Percentiles rank a stretch among this genome's conserved stretches.
Conservation (phyloP, 1,140 invertebrate genomes). For the Hycleus cichorii region DNA sequence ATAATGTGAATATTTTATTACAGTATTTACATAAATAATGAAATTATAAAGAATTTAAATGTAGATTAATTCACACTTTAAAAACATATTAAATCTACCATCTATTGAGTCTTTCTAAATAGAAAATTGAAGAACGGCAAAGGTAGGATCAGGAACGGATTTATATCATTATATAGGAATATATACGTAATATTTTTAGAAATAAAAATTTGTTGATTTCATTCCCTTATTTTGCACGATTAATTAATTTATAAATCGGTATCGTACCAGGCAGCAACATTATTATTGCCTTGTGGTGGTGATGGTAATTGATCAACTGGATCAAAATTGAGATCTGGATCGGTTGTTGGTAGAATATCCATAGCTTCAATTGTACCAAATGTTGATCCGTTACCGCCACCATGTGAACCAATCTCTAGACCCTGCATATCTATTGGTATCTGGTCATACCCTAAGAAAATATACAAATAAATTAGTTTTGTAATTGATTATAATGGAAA, state of each 20-base stretch:
- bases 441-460: background rate
- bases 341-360: conserved; percentile 66
- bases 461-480: conserved; percentile 33
- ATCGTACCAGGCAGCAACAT: conserved; percentile 92
- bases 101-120: too few relatives aligned
- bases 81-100: too few relatives aligned
- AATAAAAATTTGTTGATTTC: conserved; percentile 22
- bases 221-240: conserved; percentile 14
- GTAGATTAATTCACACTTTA: too few relatives aligned
- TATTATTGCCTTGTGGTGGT: conserved; percentile 82
- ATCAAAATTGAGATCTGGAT: conserved; percentile 49
- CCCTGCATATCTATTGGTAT: conserved; percentile 66
- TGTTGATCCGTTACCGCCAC: conserved; percentile 40
- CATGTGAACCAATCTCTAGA: conserved; percentile 73
- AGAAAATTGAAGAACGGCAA: too few relatives aligned
- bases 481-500: too few relatives aligned
- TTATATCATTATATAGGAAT: too few relatives aligned
- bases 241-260: conserved; percentile 70
- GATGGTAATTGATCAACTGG: conserved; percentile 77
- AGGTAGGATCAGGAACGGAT: too few relatives aligned
- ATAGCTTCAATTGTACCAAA: conserved; percentile 60
- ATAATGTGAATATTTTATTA: too few relatives aligned
- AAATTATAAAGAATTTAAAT: too few relatives aligned
- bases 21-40: too few relatives aligned
- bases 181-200: too few relatives aligned